Conservation (phyloP, 2,888 invertebrate genomes). For the Drosophila kanekoi region DNA sequence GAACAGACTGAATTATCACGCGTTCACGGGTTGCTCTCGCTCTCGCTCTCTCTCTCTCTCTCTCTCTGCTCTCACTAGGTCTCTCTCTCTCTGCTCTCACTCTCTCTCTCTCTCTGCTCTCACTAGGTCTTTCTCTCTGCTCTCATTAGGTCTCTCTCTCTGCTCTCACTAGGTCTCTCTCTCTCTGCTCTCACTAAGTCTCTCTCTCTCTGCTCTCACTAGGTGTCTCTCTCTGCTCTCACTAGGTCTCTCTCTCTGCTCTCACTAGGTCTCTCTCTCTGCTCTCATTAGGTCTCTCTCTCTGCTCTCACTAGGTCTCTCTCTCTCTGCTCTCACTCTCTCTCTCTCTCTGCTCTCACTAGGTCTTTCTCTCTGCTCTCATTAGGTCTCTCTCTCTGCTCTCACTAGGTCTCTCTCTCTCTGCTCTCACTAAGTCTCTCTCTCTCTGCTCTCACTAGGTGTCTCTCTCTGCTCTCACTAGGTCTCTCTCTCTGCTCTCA, state of each 20-base stretch:
- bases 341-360: background rate
- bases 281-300: background rate
- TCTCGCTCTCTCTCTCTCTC: no score
- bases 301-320: no score
- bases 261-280: background rate
- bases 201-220: background rate
- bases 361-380: background rate
- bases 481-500: background rate
- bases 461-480: background rate
- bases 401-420: no score
- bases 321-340: background rate
- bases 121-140: background rate
- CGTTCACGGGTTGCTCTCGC: constrained; percentile 9
- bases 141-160: background rate
- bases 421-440: no score
- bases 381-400: background rate
- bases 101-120: background rate
- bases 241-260: background rate
- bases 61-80: background rate
- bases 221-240: background rate
- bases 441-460: background rate
- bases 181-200: background rate
- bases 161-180: no score
- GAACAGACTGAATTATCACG: constrained; percentile 38
- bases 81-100: background rate